Evolutionary conservation across 1,140 invertebrate species (phyloP).

Genomic region (Dendrolimus punctatus): DNA sequence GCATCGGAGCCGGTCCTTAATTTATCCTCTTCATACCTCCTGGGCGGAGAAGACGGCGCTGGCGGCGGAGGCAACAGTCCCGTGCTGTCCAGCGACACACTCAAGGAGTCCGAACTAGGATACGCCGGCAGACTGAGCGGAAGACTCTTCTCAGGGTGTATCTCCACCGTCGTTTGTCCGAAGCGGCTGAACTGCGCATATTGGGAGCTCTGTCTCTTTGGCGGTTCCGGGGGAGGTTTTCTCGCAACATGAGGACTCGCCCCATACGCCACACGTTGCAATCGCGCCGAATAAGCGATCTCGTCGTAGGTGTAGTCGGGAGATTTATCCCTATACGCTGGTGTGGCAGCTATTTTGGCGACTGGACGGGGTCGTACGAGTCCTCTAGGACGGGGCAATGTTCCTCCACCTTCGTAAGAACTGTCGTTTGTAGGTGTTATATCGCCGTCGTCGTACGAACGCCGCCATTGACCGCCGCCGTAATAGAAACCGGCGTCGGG

Average conservation of each 20-base stretch:
- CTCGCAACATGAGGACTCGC: slow-evolving; percentile 78
- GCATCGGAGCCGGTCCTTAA: slow-evolving; percentile 86
- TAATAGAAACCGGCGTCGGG: slow-evolving; percentile 71
- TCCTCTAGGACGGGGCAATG: slow-evolving; percentile 86
- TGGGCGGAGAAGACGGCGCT: slow-evolving; percentile 72
- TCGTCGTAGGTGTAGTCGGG: slow-evolving; percentile 70
- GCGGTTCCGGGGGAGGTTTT: slow-evolving; percentile 88
- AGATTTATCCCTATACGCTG: slow-evolving; percentile 71
- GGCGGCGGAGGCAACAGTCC: slow-evolving; percentile 72
- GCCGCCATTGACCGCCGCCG: slow-evolving; percentile 78
- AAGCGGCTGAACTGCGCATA: slow-evolving; percentile 70
- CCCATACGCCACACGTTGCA: slow-evolving; percentile 62
- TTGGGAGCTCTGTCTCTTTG: slow-evolving; percentile 80
- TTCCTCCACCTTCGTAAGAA: slow-evolving; percentile 83
- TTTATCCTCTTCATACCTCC: slow-evolving; percentile 77
- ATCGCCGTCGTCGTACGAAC: slow-evolving; percentile 91
- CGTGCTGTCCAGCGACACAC: slow-evolving; percentile 73
- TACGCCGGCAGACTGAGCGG: slow-evolving; percentile 75
- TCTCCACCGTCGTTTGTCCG: slow-evolving; percentile 76
- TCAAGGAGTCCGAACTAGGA: slow-evolving; percentile 74
- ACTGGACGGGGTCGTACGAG: slow-evolving; percentile 87
- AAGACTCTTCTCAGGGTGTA: slow-evolving; percentile 74
- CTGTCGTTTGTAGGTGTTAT: slow-evolving; percentile 90
- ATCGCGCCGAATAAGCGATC: slow-evolving; percentile 62
- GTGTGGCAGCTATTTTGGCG: slow-evolving; percentile 83